Percentiles rank a stretch among this genome's conserved stretches.
phyloP scores from a whole-genome alignment of 2,113 vertebrate genomes.

The Tyrannus savana region DNA sequence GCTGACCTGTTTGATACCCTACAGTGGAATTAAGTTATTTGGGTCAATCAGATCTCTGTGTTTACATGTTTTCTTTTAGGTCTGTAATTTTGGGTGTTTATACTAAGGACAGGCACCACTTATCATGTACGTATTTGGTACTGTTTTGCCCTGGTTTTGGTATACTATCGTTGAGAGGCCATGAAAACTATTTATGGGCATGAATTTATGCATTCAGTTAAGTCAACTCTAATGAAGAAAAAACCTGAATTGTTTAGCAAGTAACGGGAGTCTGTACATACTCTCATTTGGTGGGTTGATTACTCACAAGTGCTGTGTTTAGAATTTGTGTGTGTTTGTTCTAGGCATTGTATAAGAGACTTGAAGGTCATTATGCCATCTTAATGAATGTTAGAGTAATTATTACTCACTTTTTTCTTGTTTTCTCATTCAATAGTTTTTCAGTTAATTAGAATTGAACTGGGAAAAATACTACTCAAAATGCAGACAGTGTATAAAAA shows the following conservation, averaged over 20 bases:
- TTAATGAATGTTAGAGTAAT: neutral
- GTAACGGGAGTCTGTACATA: neutral
- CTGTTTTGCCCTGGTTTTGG: neutral
- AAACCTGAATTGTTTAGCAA: neutral
- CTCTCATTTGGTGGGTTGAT: neutral
- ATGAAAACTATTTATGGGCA: neutral
- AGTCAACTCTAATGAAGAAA: neutral
- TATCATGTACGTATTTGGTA: neutral
- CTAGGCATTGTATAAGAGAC: neutral
- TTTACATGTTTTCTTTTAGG: neutral
- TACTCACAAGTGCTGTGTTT: neutral
- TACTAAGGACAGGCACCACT: neutral
- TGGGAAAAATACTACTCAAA: neutral
- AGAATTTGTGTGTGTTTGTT: neutral
- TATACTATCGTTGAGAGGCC: neutral
- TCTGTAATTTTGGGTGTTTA: neutral
- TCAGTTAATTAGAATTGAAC: neutral
- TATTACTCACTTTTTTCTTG: neutral
- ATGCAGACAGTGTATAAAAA: neutral
- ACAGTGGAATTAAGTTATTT: rapidly evolving
- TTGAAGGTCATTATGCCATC: neutral
- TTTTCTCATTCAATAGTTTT: neutral
- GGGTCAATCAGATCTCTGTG: neutral
- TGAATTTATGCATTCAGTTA: neutral
- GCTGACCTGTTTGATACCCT: neutral